Base-by-base conservation (phyloP, 2,797 vertebrate genomes). In the Enteromius argenteus region DNA sequence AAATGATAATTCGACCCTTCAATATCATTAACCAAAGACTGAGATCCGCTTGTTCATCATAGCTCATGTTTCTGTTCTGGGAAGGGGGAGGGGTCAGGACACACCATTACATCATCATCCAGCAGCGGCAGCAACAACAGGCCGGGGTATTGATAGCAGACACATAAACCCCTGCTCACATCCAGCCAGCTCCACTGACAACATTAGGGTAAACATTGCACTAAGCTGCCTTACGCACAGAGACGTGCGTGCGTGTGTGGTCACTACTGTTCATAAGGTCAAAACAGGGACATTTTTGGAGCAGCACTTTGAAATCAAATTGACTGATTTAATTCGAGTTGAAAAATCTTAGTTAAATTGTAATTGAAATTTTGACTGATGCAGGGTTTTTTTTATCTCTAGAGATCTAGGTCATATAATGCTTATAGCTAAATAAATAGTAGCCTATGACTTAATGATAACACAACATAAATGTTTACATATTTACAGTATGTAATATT, bases 91-190 rank as follows among this genome's bases (percentile, higher is more conserved):
- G 60, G 58, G 37, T 42, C 81, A 83, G 73, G 49, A 69, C 37
- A 77, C 37, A 77, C 73, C 62, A 83, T 83, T 77, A 83, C 81
- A 83, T 83, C 72, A 83, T 66, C 74, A 60, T 19, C 74, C 74
- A 60, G 74, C 58, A 64, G 68, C 13, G 2, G 66, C 23, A 3
- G 32, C 51, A n/a, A 69, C 37, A 39, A 49, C 71, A 67, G 46
- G 23, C 49, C 0, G 0, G 49, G 17, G 23, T 83, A 35, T 68
- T 77, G 60, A 83, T 76, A 15, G 23, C 73, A 51, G 73, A 76
- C 60, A 77, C 49, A 42, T 15, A 69, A 77, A 76, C 73, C 44
- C 30, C 44, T 32, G 76, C 60, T 74, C 37, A 49, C 56, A 67
- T 60, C 27, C 42, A 23, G 60, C 5, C 13, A 79, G 44, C 49